Conservation (phyloP, 2,888 invertebrate species). For the Muschampia staudingeri region DNA sequence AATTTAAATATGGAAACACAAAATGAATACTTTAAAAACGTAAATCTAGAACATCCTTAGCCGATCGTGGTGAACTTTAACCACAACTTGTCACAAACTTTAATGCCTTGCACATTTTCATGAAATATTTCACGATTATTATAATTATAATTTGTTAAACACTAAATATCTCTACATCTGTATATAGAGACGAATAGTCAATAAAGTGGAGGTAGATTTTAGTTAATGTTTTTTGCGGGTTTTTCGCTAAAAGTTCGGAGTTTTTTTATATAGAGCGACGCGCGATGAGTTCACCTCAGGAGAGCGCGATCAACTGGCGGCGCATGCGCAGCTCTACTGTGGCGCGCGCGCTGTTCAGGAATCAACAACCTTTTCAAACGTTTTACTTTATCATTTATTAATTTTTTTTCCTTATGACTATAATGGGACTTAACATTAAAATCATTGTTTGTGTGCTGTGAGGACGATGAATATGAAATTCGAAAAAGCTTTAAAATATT, state of each 20-base stretch:
- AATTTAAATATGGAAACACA: constrained; percentile 17
- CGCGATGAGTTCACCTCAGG: constrained; percentile 79
- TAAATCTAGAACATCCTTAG: constrained; percentile 61
- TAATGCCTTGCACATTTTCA: constrained; percentile 68
- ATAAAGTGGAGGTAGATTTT: not conserved
- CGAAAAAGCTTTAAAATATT: too few species aligned
- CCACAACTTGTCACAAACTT: constrained; percentile 79
- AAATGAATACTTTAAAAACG: constrained; percentile 23
- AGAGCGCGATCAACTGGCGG: constrained; percentile 86
- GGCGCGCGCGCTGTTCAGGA: constrained; percentile 77
- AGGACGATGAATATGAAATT: too few species aligned
- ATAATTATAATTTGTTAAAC: constrained; percentile 2
- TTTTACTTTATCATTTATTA: not conserved
- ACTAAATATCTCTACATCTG: constrained; percentile 9
- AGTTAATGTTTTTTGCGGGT: constrained; percentile 2
- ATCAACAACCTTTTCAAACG: constrained; percentile 76
- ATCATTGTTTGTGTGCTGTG: too few species aligned
- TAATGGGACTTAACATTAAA: not conserved
- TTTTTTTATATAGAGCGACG: constrained; percentile 51
- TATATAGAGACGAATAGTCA: constrained; percentile 1
- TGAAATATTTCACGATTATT: constrained; percentile 46
- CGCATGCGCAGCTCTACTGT: constrained; percentile 84
- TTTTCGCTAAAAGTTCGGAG: constrained; percentile 56
- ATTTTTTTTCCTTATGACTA: not conserved
- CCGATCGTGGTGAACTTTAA: constrained; percentile 79